phyloP scores from a whole-genome alignment of 2,797 vertebrate genomes.

The Xyrichtys novacula region DNA sequence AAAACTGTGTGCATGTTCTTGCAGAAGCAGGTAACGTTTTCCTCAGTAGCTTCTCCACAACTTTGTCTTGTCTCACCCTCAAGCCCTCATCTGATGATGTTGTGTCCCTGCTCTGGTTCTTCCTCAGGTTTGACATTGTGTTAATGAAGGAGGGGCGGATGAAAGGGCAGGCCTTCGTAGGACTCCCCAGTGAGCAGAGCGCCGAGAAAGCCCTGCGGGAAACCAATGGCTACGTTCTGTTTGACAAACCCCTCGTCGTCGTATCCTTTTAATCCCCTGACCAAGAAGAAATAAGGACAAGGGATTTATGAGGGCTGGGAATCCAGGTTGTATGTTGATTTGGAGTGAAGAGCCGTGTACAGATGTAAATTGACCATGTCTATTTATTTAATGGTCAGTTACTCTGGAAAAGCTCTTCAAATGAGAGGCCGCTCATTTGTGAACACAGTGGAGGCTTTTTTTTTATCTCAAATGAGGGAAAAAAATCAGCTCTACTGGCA shows the following conservation, averaged over 20 bases:
- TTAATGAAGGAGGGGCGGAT: conserved; percentile 98
- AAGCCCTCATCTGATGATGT: conserved; percentile 36
- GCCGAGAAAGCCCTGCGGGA: conserved; percentile 95
- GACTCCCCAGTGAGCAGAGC: conserved; percentile 93
- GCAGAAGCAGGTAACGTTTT: conserved; percentile 9
- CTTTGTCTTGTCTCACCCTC: background rate
- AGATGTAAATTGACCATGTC: background rate
- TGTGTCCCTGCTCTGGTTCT: conserved; percentile 34
- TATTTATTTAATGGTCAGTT: too few relatives aligned
- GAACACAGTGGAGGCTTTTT: background rate
- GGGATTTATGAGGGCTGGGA: background rate
- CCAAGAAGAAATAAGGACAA: conserved; percentile 1
- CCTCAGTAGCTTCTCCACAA: background rate
- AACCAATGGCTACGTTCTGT: conserved; percentile 93
- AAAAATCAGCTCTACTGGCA: background rate
- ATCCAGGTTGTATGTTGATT: conserved; percentile 1
- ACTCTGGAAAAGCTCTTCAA: background rate
- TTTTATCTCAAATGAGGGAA: background rate
- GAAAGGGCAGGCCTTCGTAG: conserved; percentile 99
- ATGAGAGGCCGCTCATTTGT: background rate
- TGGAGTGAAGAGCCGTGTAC: background rate
- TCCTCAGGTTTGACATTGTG: conserved; percentile 95
- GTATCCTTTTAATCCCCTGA: conserved; percentile 90
- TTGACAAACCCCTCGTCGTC: conserved; percentile 95
- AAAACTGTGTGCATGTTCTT: background rate